Evolutionary conservation across 2,797 vertebrate genomes (phyloP).

Genomic region (Nyctalus aviator): DNA sequence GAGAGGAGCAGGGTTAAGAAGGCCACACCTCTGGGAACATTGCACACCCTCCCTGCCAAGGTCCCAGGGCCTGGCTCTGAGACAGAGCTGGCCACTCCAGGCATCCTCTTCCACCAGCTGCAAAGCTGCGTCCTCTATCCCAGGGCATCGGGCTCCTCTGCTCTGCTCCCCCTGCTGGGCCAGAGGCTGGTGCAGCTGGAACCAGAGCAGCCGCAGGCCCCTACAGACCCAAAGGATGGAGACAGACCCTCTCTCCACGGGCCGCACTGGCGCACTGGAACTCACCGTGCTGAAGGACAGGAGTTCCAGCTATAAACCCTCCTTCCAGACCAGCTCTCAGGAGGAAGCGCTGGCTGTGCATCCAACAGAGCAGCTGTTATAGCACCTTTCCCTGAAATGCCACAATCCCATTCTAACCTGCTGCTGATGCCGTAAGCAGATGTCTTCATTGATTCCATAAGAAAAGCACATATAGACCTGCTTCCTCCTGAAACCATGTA

Average conservation of each 20-base stretch:
- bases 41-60: background rate
- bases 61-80: background rate
- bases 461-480: conserved; percentile 40
- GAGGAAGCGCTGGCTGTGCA: conserved; percentile 11
- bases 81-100: background rate
- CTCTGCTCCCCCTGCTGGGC: background rate
- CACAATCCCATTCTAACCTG: conserved; percentile 61
- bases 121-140: background rate
- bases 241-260: rapidly evolving
- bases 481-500: conserved; percentile 63
- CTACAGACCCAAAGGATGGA: background rate
- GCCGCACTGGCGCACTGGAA: background rate
- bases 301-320: conserved; percentile 31
- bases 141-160: background rate
- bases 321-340: background rate
- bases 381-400: conserved; percentile 60
- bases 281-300: background rate
- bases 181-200: conserved; percentile 6
- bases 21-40: background rate
- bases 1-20: background rate
- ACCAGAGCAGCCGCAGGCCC: background rate
- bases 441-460: conserved; percentile 59
- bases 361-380: background rate
- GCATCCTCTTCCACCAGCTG: conserved; percentile 19
- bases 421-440: conserved; percentile 69